A percentile compares a stretch with the other conserved stretches of the same genome.
Conservation (phyloP, 23 tunicate species). For the Phallusia fumigata region DNA sequence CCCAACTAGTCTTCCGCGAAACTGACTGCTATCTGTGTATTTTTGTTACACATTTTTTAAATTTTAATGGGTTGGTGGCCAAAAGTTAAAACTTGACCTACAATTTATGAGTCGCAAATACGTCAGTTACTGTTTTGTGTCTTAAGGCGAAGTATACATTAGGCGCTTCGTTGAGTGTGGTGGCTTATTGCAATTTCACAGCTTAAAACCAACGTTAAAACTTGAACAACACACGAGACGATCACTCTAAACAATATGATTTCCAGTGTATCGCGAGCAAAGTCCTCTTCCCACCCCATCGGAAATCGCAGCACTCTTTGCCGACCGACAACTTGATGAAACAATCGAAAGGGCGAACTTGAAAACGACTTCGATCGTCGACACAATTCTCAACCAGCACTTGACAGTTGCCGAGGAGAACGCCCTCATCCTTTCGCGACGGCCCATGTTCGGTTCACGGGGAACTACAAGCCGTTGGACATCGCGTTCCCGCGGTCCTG, state of each 20-base stretch:
- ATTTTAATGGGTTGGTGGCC: no score
- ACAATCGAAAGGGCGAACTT: slow-evolving; percentile 47
- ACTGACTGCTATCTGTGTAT: no score
- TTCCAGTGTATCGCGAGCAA: slow-evolving; percentile 28
- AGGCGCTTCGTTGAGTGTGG: no score
- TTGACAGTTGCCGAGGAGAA: slow-evolving; percentile 46
- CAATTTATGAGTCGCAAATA: no score
- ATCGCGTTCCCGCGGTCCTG: background rate
- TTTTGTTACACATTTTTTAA: no score
- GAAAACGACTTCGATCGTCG: slow-evolving; percentile 49
- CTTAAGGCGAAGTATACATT: no score
- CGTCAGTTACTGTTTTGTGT: no score
- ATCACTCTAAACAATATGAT: background rate
- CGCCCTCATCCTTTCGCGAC: background rate
- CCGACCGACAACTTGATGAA: slow-evolving; percentile 69
- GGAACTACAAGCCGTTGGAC: background rate
- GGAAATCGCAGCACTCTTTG: slow-evolving; percentile 66
- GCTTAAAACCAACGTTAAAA: no score
- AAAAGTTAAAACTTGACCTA: no score
- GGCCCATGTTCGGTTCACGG: slow-evolving; percentile 7
- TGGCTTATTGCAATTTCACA: no score
- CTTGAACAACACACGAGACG: no score
- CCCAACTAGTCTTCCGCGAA: no score
- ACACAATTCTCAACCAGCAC: slow-evolving; percentile 38
- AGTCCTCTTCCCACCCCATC: slow-evolving; percentile 56